Evolutionary conservation across 2,888 invertebrate genomes (phyloP), one percentile per base, ranked within the genome.

Genomic region (Lissonota sp.): DNA sequence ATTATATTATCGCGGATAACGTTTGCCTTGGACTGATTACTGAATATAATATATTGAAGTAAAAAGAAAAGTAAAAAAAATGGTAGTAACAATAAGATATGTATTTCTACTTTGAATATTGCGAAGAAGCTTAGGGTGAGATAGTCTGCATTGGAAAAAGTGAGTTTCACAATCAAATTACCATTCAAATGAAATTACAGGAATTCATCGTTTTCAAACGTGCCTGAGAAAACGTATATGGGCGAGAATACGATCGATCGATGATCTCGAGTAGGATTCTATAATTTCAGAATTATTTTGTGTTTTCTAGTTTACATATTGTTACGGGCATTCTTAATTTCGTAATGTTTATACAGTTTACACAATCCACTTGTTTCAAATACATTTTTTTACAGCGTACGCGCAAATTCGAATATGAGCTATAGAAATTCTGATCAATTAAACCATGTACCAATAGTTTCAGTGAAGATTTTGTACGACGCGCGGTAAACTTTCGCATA

Each of bases 101-200:
- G 91, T 92, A 92, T 92, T 92, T 92, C 90, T 92, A 92, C 92
- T 92, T 92, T 92, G 90, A 92, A 92, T 91, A 92, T 89, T 90
- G 88, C 85, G 87, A 88, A 88, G 86, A 89, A 88, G 86, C 86
- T 85, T 89, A 88, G 88, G 86, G 81, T 86, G 84, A 87, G 84
- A 85, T 89, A 90, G 88, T 88, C 87, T 86, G 86, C 87, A 88
- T 88, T 84, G 82, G 86, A 84, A 42, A 86, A 87, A 87, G 87
- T 89, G 88, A 89, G 88, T 91, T 90, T 87, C 88, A 90, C 88
- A 90, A 90, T 90, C 87, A 90, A 91, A 88, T 86, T 88, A 66
- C 81, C 66, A 75, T 79, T 73, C 53, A 67, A 70, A 83, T 75
- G 71, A 70, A 84, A 82, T 83, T 86, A 79, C 64, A 84, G 79